Evolutionary conservation across 1,140 invertebrate species (phyloP).

Genomic region (Bacillus rossius): DNA sequence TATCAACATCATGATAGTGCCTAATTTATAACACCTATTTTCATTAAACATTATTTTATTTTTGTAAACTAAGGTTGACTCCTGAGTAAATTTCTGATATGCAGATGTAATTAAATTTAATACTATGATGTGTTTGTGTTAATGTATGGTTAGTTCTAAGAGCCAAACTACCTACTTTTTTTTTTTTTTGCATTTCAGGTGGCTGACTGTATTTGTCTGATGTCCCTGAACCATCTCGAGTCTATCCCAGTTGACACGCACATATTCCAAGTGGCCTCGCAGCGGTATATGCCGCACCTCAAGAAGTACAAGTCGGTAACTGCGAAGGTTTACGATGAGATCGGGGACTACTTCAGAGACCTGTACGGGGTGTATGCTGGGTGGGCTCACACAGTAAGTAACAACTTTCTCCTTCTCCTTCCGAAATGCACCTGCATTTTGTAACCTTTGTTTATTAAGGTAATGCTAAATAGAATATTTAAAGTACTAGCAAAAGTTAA

Average conservation of each 20-base stretch:
- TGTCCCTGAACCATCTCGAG: slow-evolving; percentile 87
- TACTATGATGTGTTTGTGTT: too few relatives aligned
- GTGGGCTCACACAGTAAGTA: slow-evolving; percentile 88
- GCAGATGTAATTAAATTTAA: too few relatives aligned
- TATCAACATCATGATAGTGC: too few relatives aligned
- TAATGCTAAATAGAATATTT: too few relatives aligned
- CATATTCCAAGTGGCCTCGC: slow-evolving; percentile 85
- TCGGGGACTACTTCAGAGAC: slow-evolving; percentile 71
- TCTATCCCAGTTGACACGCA: slow-evolving; percentile 96
- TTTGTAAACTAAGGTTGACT: too few relatives aligned
- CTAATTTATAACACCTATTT: too few relatives aligned
- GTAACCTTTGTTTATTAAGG: neutral
- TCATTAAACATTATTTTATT: too few relatives aligned
- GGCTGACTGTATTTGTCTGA: slow-evolving; percentile 97
- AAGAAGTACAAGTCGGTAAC: slow-evolving; percentile 73
- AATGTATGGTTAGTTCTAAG: too few relatives aligned
- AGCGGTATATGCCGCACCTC: slow-evolving; percentile 77
- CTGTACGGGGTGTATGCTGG: slow-evolving; percentile 86
- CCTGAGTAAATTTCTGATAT: too few relatives aligned
- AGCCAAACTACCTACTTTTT: too few relatives aligned
- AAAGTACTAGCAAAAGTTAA: neutral
- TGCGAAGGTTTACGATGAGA: slow-evolving; percentile 76
- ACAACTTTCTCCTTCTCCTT: neutral
- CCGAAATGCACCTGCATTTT: neutral
- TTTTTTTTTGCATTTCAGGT: too few relatives aligned